phyloP scores from a whole-genome alignment of 2,888 invertebrate species.

The Acronicta psi region DNA sequence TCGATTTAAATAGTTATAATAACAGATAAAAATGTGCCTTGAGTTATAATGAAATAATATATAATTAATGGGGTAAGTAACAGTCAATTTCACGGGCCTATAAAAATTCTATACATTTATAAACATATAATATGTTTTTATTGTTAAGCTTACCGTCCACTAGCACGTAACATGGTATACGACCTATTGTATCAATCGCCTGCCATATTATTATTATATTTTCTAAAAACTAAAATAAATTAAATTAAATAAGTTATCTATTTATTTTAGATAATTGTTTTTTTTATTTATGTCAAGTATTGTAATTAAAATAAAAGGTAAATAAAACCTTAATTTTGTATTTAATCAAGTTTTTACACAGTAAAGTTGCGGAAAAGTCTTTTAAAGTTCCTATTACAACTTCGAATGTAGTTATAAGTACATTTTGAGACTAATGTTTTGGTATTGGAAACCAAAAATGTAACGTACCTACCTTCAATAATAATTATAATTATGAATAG shows the following conservation, averaged over 20 bases:
- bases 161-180: constrained; percentile 31
- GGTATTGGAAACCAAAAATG: neutral
- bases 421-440: neutral
- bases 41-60: constrained; percentile 81
- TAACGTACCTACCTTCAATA: neutral
- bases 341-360: too few relatives aligned
- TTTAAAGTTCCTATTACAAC: neutral
- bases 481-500: too few relatives aligned
- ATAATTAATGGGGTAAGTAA: constrained; percentile 72
- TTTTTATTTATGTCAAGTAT: too few relatives aligned
- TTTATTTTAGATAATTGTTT: too few relatives aligned
- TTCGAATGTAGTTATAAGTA: neutral
- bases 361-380: too few relatives aligned
- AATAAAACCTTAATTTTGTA: too few relatives aligned
- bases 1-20: constrained; percentile 69
- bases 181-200: neutral
- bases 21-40: constrained; percentile 83
- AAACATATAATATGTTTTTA: constrained; percentile 73
- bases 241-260: too few relatives aligned
- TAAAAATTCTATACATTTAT: constrained; percentile 75
- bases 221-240: too few relatives aligned
- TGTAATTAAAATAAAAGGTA: too few relatives aligned
- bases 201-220: too few relatives aligned
- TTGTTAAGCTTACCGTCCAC: constrained; percentile 41
- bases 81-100: constrained; percentile 86